Evolutionary conservation across 1,140 invertebrate genomes (phyloP).

Genomic region (Oedothorax gibbosus): DNA sequence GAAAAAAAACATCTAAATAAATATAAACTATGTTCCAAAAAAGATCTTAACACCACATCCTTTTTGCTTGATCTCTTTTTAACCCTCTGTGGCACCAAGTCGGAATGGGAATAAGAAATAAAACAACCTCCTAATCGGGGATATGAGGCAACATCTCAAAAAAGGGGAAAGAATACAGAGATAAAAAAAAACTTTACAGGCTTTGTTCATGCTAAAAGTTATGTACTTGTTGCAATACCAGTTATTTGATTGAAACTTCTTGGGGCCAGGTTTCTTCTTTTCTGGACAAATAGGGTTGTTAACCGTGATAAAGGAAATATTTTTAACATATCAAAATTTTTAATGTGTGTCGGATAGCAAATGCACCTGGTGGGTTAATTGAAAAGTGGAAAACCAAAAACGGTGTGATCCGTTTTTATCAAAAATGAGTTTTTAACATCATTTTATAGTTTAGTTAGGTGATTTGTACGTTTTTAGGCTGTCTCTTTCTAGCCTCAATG

Average conservation of each 20-base stretch:
- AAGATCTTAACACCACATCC: too few species aligned
- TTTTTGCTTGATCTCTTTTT: background rate
- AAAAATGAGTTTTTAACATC: too few species aligned
- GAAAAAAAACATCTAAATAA: too few species aligned
- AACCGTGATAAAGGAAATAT: background rate
- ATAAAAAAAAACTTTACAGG: background rate
- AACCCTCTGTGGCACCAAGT: background rate
- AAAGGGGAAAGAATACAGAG: background rate
- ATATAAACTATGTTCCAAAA: too few species aligned
- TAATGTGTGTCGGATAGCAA: too few species aligned
- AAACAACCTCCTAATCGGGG: background rate
- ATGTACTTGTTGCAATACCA: background rate
- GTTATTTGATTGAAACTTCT: background rate
- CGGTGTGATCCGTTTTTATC: too few species aligned
- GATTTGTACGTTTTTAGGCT: too few species aligned
- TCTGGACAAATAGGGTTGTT: conserved; percentile 16
- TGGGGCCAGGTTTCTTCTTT: background rate
- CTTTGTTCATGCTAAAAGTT: conserved; percentile 16
- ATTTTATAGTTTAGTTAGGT: too few species aligned
- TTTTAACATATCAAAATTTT: background rate
- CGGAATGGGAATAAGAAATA: background rate
- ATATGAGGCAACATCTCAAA: background rate
- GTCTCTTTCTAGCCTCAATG: too few species aligned
- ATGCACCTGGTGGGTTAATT: too few species aligned
- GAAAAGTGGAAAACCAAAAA: too few species aligned